These are phyloP conservation scores for Gorsachius magnificus DNA, from an alignment of 2,797 vertebrate genomes.

Conservation along the genomic window DNA sequence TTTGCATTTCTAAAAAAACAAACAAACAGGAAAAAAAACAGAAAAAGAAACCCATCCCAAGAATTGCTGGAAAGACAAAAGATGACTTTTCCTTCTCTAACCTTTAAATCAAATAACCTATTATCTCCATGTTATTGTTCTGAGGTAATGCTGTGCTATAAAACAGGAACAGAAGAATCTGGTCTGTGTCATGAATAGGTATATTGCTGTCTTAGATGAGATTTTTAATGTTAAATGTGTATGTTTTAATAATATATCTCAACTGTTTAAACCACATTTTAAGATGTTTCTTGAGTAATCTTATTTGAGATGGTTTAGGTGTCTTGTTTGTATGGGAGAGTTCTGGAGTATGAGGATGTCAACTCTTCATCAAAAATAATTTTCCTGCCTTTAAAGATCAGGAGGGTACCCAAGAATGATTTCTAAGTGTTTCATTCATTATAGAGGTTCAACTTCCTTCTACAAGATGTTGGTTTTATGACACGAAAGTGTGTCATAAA, in stretches of 20 bases:
- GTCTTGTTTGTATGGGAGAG: background rate
- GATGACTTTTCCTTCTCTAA: background rate
- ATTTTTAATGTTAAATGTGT: background rate
- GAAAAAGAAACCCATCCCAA: background rate
- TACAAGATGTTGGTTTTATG: slow-evolving; percentile 62
- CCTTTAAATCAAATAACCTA: slow-evolving; percentile 4
- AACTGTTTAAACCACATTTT: background rate
- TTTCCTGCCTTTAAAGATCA: slow-evolving; percentile 22
- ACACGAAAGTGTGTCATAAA: slow-evolving; percentile 63
- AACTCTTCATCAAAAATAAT: background rate
- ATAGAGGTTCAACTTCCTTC: slow-evolving; percentile 38
- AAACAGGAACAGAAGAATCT: slow-evolving; percentile 17
- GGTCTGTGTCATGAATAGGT: background rate
- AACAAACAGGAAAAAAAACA: background rate
- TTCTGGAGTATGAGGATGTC: background rate
- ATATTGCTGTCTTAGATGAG: background rate
- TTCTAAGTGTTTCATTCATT: slow-evolving; percentile 46
- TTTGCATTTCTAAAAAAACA: background rate
- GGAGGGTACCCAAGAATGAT: slow-evolving; percentile 31
- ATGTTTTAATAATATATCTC: background rate
- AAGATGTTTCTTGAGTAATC: background rate
- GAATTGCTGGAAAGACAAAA: background rate
- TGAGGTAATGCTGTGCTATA: slow-evolving; percentile 17
- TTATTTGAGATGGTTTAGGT: background rate
- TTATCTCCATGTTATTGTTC: slow-evolving; percentile 15